These are phyloP conservation scores for Nannoperca obscura DNA, from an alignment of 2,797 vertebrate genomes.

Conservation along the genomic window DNA sequence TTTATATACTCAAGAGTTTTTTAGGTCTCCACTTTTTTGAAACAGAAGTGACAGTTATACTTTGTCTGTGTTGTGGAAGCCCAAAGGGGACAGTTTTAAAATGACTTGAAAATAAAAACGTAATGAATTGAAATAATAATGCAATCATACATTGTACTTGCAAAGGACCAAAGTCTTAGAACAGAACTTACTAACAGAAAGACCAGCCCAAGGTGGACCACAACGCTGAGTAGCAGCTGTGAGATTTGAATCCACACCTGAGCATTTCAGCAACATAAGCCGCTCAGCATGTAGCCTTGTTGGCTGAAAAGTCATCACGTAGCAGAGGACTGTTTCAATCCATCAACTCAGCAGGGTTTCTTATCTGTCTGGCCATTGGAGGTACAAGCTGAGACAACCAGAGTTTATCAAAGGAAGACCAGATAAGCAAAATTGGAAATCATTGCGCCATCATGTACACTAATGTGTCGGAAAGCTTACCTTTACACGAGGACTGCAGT, in stretches of 20 bases:
- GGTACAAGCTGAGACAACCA: conserved; percentile 25
- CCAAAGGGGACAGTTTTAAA: too few species aligned
- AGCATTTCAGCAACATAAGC: not conserved
- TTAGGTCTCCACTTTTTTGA: too few species aligned
- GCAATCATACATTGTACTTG: too few species aligned
- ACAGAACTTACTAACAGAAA: not conserved
- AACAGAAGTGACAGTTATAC: too few species aligned
- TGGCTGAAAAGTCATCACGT: not conserved
- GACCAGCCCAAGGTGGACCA: not conserved
- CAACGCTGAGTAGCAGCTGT: not conserved
- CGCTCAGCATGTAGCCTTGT: not conserved
- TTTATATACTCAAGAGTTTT: too few species aligned
- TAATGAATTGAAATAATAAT: too few species aligned
- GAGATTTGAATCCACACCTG: not conserved
- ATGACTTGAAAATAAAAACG: too few species aligned
- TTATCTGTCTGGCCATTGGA: conserved; percentile 14
- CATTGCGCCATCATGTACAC: conserved; percentile 30
- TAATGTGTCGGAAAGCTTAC: conserved; percentile 28
- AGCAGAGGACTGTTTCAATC: not conserved
- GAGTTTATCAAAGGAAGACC: conserved; percentile 26
- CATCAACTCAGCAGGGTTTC: not conserved
- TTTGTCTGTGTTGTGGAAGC: too few species aligned
- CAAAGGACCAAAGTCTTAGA: not conserved
- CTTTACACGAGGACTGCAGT: not conserved
- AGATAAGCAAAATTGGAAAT: conserved; percentile 35